Evolutionary conservation across 1,140 invertebrate species (phyloP).

Genomic region (Formica exsecta): DNA sequence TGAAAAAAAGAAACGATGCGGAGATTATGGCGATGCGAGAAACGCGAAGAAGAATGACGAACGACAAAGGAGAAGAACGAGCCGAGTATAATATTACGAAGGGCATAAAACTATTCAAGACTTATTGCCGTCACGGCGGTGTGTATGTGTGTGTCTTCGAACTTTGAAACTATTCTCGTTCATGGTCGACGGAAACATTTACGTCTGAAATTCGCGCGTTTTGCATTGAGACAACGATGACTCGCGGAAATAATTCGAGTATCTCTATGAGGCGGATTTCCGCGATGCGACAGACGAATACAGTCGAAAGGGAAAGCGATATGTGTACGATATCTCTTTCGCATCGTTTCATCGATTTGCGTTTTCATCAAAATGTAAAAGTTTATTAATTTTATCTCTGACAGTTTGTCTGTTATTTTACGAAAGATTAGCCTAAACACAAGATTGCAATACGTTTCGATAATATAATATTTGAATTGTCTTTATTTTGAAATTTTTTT

Average conservation of each 20-base stretch:
- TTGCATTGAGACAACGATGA: conserved; percentile 53
- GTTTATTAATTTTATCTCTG: background rate
- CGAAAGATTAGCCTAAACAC: background rate
- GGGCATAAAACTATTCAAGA: conserved; percentile 74
- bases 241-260: conserved; percentile 58
- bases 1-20: background rate
- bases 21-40: conserved; percentile 2
- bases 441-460: background rate
- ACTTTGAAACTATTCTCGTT: conserved; percentile 60
- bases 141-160: conserved; percentile 34
- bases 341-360: background rate
- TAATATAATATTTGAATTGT: background rate
- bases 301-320: conserved; percentile 1
- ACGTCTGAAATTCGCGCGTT: conserved; percentile 56
- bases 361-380: background rate
- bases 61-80: conserved; percentile 20
- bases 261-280: background rate
- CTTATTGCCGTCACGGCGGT: conserved; percentile 58
- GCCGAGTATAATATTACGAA: conserved; percentile 67
- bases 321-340: background rate
- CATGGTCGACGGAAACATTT: conserved; percentile 45
- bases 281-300: background rate
- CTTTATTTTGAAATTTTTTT: background rate
- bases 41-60: conserved; percentile 31
- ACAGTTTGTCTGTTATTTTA: background rate